Base-by-base conservation (phyloP, 1,140 invertebrate species). In the Saccostrea cuccullata region DNA sequence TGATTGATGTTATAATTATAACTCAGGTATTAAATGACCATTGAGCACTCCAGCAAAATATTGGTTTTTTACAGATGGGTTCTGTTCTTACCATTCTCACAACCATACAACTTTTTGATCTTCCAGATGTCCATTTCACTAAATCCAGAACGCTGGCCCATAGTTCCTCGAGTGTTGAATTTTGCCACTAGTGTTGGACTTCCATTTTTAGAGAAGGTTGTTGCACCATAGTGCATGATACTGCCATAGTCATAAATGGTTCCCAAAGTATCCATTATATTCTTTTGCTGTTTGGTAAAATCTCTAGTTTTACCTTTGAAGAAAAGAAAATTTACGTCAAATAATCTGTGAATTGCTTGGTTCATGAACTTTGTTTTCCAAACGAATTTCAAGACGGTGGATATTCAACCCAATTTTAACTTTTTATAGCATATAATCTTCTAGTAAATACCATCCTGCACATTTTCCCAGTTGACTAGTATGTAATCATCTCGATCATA, bases 401-500 rank as follows among this genome's bases (percentile, higher is more conserved):
- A 47, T 9, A 47, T 47, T 47, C 47, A 47, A 47, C 2, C 2
- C 0, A 47, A 47, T 47, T 47, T 47, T 47, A 47, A 47, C 47
- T 47, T 47, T 47, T 47, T 8, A 47, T 47, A 47, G 47, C 47
- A 47, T n/a, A n/a, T n/a, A n/a, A n/a, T n/a, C n/a, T n/a, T n/a
- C n/a, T n/a, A n/a, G n/a, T n/a, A n/a, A n/a, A n/a, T n/a, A 92
- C 93, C 90, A 20, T 86, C 17, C 26, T 85, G 73, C 17, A 98
- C 97, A 93, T 98, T 98, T 0, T 96, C 91, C 94, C 96, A 98
- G 58, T 96, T 94, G 36, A 98, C 96, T 5, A 92, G 95, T 0
- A 98, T 96, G 92, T 96, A 97, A 40, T 96, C 95, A 91, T 98
- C 98, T 23, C 98, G 95, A 90, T 98, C 98, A 47, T 95, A 96